Evolutionary conservation across 92 coral and sea anemone genomes (phyloP), one percentile per base, ranked within the genome.

Genomic region (Zoanthus sociatus): DNA sequence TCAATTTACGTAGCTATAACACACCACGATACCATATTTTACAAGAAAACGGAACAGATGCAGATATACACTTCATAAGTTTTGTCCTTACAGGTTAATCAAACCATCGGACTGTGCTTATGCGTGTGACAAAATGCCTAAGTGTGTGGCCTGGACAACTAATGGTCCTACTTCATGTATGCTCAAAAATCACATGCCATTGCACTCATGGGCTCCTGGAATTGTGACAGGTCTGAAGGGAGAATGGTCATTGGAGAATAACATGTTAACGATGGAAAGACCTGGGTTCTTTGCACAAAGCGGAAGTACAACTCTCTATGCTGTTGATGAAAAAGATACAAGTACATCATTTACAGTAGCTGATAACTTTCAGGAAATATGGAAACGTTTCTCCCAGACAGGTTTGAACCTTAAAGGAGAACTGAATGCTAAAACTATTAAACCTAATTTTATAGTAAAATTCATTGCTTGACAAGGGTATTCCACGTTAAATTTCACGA

Each of bases 121-220:
- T 63, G 95, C 98, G 37, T 94, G 98, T 71, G 93, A 91, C 2
- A 93, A 92, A 56, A 92, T 94, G 98, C 98, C 98, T 33, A 94
- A 91, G 66, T 94, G 98, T 53, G 88, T 92, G 89, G 90, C 98
- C 33, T 94, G 98, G 98, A 94, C 98, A 56, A 94, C 98, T 17
- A 94, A 94, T 82, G 98, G 98, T 9, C 98, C 98, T 70, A 90
- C 94, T 14, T 93, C 98, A n/a, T 94, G 98, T 55, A 92, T 94
- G 79, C 89, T 94, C 48, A 94, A 94, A 86, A 93, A 94, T 78
- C 87, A 89, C 67, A 94, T 94, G 98, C 98, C 98, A 15, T 94
- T 91, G 11, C 98, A 94, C 89, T 92, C 98, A 32, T 94, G 98
- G 98, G 94, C 92, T 20, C 84, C 90, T 50, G 98, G 98, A 26